Conservation (phyloP, 2,113 vertebrate genomes). For the Cinclus cinclus region DNA sequence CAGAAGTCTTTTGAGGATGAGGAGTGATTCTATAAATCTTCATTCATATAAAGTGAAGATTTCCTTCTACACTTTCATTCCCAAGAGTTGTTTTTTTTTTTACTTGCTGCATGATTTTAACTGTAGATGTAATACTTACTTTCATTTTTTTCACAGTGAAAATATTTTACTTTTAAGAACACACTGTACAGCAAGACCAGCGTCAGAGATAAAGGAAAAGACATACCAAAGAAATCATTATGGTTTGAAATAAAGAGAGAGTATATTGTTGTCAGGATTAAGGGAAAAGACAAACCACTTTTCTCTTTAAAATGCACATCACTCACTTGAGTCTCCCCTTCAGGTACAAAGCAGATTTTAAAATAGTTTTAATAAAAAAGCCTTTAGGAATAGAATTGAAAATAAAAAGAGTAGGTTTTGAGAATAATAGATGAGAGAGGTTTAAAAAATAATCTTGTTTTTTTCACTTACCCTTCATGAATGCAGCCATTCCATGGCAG, state of each 20-base stretch:
- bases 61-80: background rate
- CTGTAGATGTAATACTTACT: background rate
- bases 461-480: background rate
- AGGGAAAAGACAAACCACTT: background rate
- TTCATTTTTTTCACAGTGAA: background rate
- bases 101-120: background rate
- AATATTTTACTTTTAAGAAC: background rate
- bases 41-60: background rate
- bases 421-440: background rate
- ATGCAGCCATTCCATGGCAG: background rate
- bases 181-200: background rate
- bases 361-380: background rate
- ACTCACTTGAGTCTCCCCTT: background rate
- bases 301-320: background rate
- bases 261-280: background rate
- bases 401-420: background rate
- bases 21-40: background rate
- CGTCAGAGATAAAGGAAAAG: background rate
- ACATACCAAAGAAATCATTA: background rate
- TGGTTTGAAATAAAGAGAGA: background rate
- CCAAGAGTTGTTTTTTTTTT: background rate
- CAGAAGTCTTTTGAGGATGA: background rate
- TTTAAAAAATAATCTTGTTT: background rate
- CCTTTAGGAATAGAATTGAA: background rate
- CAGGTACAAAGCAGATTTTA: background rate